Evolutionary conservation across 2,113 vertebrate species (phyloP).

Genomic region (Lagenorhynchus albirostris): DNA sequence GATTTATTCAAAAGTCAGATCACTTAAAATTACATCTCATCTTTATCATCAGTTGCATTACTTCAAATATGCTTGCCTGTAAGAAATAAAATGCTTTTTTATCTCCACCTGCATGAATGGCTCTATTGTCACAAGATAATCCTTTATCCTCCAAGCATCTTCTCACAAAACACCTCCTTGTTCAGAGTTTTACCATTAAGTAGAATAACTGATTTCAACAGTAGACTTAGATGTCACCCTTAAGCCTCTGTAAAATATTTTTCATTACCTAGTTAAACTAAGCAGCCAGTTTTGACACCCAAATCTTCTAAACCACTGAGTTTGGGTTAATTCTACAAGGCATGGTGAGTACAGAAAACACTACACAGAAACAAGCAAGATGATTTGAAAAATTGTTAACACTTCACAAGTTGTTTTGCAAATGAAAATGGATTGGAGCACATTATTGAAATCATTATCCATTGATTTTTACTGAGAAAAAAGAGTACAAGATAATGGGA

Average conservation of each 20-base stretch:
- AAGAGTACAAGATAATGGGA: not conserved
- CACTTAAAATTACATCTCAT: conserved; percentile 62
- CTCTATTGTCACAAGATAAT: not conserved
- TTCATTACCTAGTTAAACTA: not conserved
- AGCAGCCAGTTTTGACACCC: conserved; percentile 3
- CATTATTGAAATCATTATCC: not conserved
- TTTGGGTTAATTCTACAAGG: not conserved
- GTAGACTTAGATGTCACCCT: not conserved
- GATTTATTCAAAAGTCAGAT: conserved; percentile 63
- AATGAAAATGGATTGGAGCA: not conserved
- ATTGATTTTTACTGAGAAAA: not conserved
- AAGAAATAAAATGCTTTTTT: conserved; percentile 56
- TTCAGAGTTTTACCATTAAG: conserved; percentile 37
- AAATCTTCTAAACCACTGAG: not conserved
- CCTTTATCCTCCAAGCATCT: not conserved
- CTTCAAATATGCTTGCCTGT: not conserved
- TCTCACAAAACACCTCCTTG: conserved; percentile 45
- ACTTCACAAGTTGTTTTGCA: conserved; percentile 1
- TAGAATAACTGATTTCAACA: conserved; percentile 38
- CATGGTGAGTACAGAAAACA: not conserved
- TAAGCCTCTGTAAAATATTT: not conserved
- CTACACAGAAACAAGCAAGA: not conserved
- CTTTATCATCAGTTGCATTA: conserved; percentile 42
- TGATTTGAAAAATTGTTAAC: not conserved
- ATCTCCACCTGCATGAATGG: not conserved